Conservation (phyloP, 2,113 vertebrate genomes). For the Orientallactaga bullata region DNA sequence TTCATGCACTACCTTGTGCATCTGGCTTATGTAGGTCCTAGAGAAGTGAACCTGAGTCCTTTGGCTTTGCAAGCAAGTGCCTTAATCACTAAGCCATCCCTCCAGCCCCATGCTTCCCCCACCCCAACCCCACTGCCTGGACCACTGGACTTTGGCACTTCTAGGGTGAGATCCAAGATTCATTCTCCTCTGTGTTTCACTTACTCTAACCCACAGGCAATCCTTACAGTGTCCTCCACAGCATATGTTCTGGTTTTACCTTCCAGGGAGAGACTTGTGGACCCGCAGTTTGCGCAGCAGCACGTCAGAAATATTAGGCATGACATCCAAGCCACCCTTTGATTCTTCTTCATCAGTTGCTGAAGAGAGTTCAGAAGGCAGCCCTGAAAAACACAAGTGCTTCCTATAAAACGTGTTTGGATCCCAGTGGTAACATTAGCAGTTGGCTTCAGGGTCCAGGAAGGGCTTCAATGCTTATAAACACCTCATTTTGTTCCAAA, state of each 20-base stretch:
- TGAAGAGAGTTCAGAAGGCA: conserved; percentile 83
- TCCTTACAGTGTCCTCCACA: background rate
- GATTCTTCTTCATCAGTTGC: conserved; percentile 88
- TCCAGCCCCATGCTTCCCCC: background rate
- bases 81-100: no score
- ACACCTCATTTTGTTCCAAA: background rate
- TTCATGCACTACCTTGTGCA: no score
- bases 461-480: conserved; percentile 23
- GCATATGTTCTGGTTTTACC: conserved; percentile 86
- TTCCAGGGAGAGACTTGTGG: conserved; percentile 93
- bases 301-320: conserved; percentile 96
- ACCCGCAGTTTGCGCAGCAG: conserved; percentile 96
- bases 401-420: conserved; percentile 16
- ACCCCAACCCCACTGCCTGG: background rate
- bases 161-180: background rate
- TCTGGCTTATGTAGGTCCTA: no score
- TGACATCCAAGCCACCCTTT: conserved; percentile 91
- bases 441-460: background rate
- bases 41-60: no score
- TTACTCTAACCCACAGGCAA: background rate
- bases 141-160: conserved; percentile 4
- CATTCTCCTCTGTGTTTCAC: background rate
- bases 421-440: background rate
- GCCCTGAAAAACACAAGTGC: conserved; percentile 84
- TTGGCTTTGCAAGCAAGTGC: no score